A percentile compares a stretch with the other conserved stretches of the same genome.
Evolutionary conservation across 1,140 invertebrate genomes (phyloP).

Genomic region (Bilobella aurantiaca): DNA sequence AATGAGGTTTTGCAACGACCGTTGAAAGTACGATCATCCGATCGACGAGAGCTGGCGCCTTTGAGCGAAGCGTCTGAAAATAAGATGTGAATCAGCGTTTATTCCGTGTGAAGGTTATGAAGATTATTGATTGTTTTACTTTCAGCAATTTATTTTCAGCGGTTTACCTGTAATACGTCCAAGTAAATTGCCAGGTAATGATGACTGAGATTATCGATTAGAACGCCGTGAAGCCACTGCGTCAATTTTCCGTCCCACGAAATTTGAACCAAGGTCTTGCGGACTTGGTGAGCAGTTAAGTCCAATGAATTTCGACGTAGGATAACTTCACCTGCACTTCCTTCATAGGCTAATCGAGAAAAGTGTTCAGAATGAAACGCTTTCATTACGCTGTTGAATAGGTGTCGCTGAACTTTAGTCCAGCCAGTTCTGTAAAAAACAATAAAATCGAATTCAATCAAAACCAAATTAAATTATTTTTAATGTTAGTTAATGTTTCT

Average conservation of each 20-base stretch:
- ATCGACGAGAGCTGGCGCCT: conserved; percentile 65
- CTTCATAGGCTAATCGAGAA: conserved; percentile 50
- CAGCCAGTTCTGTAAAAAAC: conserved; percentile 49
- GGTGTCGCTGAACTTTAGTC: conserved; percentile 51
- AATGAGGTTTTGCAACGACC: conserved; percentile 29
- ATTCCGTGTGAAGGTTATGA: background rate
- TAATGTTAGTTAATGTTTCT: no score
- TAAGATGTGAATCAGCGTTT: conserved; percentile 13
- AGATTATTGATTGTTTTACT: background rate
- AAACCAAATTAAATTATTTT: no score
- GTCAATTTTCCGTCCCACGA: conserved; percentile 58
- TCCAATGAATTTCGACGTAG: conserved; percentile 57
- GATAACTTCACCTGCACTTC: conserved; percentile 53
- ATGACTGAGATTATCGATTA: conserved; percentile 57
- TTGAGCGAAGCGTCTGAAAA: conserved; percentile 57
- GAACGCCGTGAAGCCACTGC: conserved; percentile 65
- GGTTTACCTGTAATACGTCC: conserved; percentile 55
- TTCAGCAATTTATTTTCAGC: background rate
- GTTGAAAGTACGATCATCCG: conserved; percentile 55
- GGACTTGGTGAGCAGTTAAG: conserved; percentile 55
- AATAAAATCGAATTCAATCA: no score
- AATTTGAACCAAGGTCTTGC: conserved; percentile 54
- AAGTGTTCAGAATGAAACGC: conserved; percentile 62
- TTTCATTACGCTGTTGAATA: conserved; percentile 56
- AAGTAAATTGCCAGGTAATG: conserved; percentile 63